Evolutionary conservation across 1,140 invertebrate species (phyloP).

Genomic region (Bombus vancouverensis): DNA sequence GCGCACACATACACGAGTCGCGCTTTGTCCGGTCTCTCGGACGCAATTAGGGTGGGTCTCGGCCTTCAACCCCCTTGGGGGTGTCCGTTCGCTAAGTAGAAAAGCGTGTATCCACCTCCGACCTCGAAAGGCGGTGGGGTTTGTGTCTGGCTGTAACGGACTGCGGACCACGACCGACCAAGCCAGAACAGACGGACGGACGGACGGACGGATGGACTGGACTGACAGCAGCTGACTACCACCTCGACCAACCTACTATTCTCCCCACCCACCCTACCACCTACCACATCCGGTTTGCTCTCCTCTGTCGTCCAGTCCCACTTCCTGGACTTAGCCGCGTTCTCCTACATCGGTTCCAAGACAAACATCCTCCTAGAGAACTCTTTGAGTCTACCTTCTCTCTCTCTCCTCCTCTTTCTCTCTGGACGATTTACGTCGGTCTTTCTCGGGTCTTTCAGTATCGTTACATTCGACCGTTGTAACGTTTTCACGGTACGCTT

Average conservation of each 20-base stretch:
- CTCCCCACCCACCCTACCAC: conserved; percentile 4
- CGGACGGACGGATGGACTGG: conserved; percentile 56
- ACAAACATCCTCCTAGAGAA: conserved; percentile 60
- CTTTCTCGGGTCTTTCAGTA: background rate
- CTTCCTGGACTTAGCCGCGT: conserved; percentile 66
- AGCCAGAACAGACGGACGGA: conserved; percentile 62
- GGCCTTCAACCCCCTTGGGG: conserved; percentile 75
- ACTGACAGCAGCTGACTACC: conserved; percentile 78
- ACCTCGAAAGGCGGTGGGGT: conserved; percentile 71
- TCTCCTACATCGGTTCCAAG: conserved; percentile 60
- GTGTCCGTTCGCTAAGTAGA: conserved; percentile 81
- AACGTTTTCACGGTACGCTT: conserved; percentile 19
- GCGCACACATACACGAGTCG: conserved; percentile 78
- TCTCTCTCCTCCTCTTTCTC: conserved; percentile 10
- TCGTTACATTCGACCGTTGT: conserved; percentile 17
- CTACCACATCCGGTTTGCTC: conserved; percentile 38
- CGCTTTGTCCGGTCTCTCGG: conserved; percentile 83
- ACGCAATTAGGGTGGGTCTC: conserved; percentile 83
- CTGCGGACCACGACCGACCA: conserved; percentile 55
- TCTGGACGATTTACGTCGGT: conserved; percentile 29
- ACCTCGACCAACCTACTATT: conserved; percentile 57
- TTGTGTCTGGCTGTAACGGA: conserved; percentile 67
- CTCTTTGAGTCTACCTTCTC: conserved; percentile 7
- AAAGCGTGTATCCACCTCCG: conserved; percentile 82
- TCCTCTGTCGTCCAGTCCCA: conserved; percentile 59